phyloP scores from a whole-genome alignment of 2,888 invertebrate species.

The Uloborus plumipes region DNA sequence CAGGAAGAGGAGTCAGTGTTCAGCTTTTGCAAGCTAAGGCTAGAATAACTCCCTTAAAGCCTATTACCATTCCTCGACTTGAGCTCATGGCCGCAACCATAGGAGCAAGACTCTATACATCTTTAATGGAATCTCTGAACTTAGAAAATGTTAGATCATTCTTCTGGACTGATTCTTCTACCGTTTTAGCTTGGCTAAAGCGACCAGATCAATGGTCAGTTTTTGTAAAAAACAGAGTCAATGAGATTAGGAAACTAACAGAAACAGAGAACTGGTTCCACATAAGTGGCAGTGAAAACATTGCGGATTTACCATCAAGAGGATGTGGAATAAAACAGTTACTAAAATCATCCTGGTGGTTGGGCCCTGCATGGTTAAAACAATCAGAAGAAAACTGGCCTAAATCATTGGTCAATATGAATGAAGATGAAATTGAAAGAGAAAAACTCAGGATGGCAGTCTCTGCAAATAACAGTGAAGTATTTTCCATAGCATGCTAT shows the following conservation, averaged over 20 bases:
- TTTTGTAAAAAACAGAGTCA: slow-evolving; percentile 12
- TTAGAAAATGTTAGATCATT: not conserved
- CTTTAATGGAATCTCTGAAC: not conserved
- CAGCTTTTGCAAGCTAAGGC: not conserved
- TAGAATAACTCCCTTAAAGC: not conserved
- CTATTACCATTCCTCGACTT: not conserved
- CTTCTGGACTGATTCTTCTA: not conserved
- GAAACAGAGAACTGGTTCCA: slow-evolving; percentile 4
- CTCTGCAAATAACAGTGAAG: slow-evolving; percentile 5
- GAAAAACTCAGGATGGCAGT: not conserved
- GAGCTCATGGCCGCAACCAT: slow-evolving; percentile 10
- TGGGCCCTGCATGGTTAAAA: slow-evolving; percentile 7
- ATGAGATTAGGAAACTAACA: slow-evolving; percentile 19
- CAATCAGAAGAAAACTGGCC: not conserved
- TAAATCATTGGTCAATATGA: not conserved
- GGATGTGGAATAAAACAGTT: slow-evolving; percentile 8
- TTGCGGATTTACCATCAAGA: slow-evolving; percentile 13
- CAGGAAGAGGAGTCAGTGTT: no score
- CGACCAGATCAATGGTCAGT: slow-evolving; percentile 6
- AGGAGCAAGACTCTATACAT: not conserved
- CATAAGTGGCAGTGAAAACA: not conserved
- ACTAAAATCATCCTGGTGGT: slow-evolving; percentile 1
- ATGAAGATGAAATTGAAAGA: not conserved
- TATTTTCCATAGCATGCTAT: not conserved
- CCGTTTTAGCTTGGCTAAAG: slow-evolving; percentile 3